Evolutionary conservation across 2,797 vertebrate species (phyloP), one percentile per base, ranked within the genome.

Genomic region (Harpagifer antarcticus): DNA sequence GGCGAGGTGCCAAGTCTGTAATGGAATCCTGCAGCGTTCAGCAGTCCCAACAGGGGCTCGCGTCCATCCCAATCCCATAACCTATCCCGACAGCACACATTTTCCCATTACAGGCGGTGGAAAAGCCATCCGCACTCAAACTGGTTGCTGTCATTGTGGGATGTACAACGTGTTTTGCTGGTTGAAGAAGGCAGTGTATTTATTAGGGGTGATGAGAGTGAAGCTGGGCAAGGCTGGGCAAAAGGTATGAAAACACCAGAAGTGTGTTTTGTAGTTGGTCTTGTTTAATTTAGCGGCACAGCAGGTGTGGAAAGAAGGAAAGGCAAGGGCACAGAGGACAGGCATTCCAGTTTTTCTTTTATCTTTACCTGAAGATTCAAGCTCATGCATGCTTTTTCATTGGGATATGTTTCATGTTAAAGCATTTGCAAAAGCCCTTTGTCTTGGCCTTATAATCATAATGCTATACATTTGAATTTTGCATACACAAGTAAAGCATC

Each of bases 21-120:
- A 95, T 96, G 93, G 95, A 95, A 93, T 93, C 94, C 94, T 89
- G 91, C 89, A 88, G 94, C 78, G 92, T 91, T 94, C 86, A 82
- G 90, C 89, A 70, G 76, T 89, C 87, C 90, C 91, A 86, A 93
- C 94, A 92, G 92, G 90, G 92, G 87, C 91, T 86, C 78, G 58
- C 74, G 82, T 92, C 93, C 91, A 87, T 93, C 90, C 86, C 93
- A 89, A 93, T 94, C 92, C 92, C 82, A 85, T 93, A 93, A 94
- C 94, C 93, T 89, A 88, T 93, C 92, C 93, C 84, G 91, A 93
- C 92, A 92, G 90, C 80, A 74, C 88, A 89, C 92, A 88, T 94
- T 94, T 95, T 94, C 93, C 93, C 91, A 95, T 95, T 95, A 94
- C 86, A 49, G 90, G 58, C 74, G 54, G 81, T 78, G 81, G 91